phyloP scores from a whole-genome alignment of 2,113 vertebrate genomes.

The Sarotherodon lohbergeri region DNA sequence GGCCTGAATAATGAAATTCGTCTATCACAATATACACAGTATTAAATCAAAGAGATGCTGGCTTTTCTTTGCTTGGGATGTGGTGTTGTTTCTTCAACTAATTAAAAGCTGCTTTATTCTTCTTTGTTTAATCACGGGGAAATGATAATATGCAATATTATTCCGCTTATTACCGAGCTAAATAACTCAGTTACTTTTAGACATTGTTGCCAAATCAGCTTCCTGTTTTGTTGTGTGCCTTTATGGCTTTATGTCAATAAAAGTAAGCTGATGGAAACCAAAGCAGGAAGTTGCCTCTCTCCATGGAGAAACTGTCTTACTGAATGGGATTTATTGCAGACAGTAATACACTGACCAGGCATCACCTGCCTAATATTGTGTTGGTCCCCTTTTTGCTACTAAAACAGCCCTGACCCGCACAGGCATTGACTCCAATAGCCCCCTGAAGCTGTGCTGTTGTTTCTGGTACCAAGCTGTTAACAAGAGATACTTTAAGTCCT shows the following conservation, averaged over 20 bases:
- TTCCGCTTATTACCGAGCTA: neutral
- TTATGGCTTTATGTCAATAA: neutral
- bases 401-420: neutral
- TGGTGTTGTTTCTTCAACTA: neutral
- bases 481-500: neutral
- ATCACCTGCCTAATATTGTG: neutral
- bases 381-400: neutral
- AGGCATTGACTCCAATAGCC: neutral
- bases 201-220: neutral
- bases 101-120: neutral
- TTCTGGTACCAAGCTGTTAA: neutral
- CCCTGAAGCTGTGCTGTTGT: neutral
- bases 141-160: neutral
- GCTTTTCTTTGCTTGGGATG: neutral
- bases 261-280: constrained; percentile 31
- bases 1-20: neutral
- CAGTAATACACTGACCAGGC: neutral
- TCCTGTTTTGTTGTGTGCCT: neutral
- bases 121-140: neutral
- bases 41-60: neutral
- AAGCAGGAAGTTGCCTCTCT: neutral
- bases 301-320: neutral
- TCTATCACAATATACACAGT: neutral
- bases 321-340: neutral
- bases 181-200: neutral